A percentile compares a stretch with the other conserved stretches of the same genome.
Conservation (phyloP, 2,113 vertebrate genomes). For the Mobula hypostoma region DNA sequence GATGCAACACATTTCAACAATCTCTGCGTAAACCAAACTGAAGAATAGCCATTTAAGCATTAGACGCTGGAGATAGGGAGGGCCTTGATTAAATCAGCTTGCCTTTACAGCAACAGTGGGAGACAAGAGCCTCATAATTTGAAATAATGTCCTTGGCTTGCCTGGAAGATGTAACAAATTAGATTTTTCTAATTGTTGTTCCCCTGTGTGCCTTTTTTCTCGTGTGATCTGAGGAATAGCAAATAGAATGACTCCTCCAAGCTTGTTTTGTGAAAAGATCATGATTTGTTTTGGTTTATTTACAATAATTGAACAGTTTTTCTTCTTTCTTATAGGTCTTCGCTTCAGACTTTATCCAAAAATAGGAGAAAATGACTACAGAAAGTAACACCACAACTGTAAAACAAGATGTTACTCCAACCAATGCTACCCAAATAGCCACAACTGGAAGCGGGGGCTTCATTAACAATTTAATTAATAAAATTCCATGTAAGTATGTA, state of each 20-base stretch:
- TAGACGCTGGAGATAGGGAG: not conserved
- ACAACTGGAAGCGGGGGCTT: conserved; percentile 38
- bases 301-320: not conserved
- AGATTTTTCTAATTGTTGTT: not conserved
- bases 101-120: not conserved
- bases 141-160: not conserved
- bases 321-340: not conserved
- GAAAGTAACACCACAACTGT: not conserved
- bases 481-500: conserved; percentile 65
- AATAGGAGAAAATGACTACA: conserved; percentile 27
- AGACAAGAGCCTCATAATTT: not conserved
- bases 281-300: not conserved
- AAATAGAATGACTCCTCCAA: not conserved
- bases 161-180: not conserved
- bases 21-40: not conserved
- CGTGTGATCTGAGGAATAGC: not conserved
- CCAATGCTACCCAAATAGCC: conserved; percentile 7
- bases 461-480: conserved; percentile 49
- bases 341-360: not conserved
- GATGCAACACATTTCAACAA: not conserved
- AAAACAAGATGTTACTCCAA: not conserved
- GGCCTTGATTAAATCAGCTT: not conserved
- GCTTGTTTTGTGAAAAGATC: not conserved
- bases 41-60: not conserved
- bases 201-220: not conserved